phyloP scores from a whole-genome alignment of 2,888 invertebrate genomes.

The Lithophane leautieri region DNA sequence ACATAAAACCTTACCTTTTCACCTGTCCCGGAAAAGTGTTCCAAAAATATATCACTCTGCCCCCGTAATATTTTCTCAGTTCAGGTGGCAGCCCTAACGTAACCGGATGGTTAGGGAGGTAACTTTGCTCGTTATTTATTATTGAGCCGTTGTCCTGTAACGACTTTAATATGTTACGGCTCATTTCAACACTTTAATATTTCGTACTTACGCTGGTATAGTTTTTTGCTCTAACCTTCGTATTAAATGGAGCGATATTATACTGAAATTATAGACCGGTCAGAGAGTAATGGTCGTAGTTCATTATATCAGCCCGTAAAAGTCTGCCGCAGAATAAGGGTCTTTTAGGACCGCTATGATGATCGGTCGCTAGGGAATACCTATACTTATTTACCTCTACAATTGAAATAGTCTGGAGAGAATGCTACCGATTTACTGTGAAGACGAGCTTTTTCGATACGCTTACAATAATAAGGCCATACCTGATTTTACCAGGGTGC shows the following conservation, averaged over 20 bases:
- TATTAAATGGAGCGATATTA: slow-evolving; percentile 37
- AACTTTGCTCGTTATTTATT: slow-evolving; percentile 76
- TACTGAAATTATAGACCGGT: slow-evolving; percentile 45
- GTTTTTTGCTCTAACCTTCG: slow-evolving; percentile 41
- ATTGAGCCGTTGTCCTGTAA: slow-evolving; percentile 73
- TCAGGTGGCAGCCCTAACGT: slow-evolving; percentile 67
- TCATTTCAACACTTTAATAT: slow-evolving; percentile 64
- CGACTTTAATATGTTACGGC: slow-evolving; percentile 67
- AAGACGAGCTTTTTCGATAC: background rate
- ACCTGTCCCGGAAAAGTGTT: slow-evolving; percentile 58
- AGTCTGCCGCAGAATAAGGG: slow-evolving; percentile 43
- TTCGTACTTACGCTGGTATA: slow-evolving; percentile 36
- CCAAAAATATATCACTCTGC: slow-evolving; percentile 62
- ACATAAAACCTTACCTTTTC: slow-evolving; percentile 57
- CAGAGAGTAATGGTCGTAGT: slow-evolving; percentile 40
- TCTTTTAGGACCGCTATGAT: slow-evolving; percentile 21
- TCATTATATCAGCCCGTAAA: slow-evolving; percentile 49
- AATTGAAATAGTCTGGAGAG: slow-evolving; percentile 20
- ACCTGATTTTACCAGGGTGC: no score
- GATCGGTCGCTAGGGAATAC: slow-evolving; percentile 31
- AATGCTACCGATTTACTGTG: slow-evolving; percentile 4
- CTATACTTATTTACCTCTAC: slow-evolving; percentile 31
- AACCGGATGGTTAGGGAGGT: slow-evolving; percentile 66
- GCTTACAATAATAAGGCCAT: background rate
- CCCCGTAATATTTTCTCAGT: slow-evolving; percentile 62